Evolutionary conservation across 2,113 vertebrate species (phyloP).

Genomic region (Eudyptes chrysolophus): DNA sequence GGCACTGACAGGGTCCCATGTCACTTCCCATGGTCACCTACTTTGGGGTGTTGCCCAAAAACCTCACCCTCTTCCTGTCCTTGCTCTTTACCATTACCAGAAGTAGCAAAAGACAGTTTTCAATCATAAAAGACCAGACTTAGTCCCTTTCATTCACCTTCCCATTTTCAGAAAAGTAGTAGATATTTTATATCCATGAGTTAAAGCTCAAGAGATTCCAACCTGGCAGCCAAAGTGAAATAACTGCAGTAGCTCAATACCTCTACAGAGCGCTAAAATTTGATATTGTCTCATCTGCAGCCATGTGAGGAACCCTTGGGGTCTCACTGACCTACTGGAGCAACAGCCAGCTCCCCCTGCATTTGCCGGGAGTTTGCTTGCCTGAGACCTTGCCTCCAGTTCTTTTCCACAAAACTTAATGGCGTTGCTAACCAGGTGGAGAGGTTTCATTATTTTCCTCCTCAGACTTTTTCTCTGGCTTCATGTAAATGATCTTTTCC

Average conservation of each 20-base stretch:
- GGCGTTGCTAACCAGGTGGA: accelerated
- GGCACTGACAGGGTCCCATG: accelerated
- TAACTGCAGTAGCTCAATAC: background rate
- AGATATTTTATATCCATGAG: background rate
- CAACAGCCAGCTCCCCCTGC: background rate
- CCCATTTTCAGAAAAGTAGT: background rate
- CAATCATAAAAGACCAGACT: background rate
- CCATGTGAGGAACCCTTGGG: background rate
- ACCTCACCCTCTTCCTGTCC: background rate
- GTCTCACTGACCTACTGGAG: background rate
- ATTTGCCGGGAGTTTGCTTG: background rate
- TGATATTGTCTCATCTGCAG: background rate
- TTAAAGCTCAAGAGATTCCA: background rate
- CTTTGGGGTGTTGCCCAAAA: background rate
- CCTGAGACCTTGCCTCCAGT: background rate
- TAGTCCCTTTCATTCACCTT: background rate
- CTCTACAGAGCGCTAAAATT: background rate
- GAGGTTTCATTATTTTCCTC: background rate
- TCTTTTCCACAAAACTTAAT: background rate
- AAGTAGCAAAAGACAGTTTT: background rate
- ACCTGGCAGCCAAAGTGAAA: background rate
- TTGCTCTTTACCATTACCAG: background rate
- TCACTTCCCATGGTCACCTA: background rate
- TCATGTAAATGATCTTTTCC: background rate
- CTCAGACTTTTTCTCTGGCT: background rate